Evolutionary conservation across 2,113 vertebrate genomes (phyloP), one percentile per base, ranked within the genome.

Genomic region (Pithys albifrons): DNA sequence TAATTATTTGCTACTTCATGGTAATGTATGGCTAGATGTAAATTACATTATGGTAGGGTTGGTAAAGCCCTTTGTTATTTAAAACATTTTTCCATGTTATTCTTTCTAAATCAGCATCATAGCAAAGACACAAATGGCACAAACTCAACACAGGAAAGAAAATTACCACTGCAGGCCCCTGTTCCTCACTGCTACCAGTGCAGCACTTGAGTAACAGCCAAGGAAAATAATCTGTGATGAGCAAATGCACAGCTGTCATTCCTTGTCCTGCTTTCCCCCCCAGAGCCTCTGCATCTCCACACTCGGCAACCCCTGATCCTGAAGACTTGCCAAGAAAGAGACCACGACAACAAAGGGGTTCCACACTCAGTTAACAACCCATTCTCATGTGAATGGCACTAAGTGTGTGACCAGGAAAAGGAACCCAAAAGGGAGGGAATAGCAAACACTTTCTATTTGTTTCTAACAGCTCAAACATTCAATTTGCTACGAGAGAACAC

Each of bases 391-490:
- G 35, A 94, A 55, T 6, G 45, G 65, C 59, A 41, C 51, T n/a
- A 10, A 85, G 19, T 16, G 25, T 2, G 16, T 12, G 4, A 49
- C 27, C 84, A 73, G 77, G 70, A 88, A 61, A 84, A 89, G 71
- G 37, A 78, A 58, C 37, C 67, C 62, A 24, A 33, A 64, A 81
- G 84, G 31, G 20, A 88, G 20, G 59, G 37, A 73, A 80, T 1
- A 74, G 67, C 78, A 91, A 91, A 74, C 58, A 70, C 37, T 23
- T 81, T 41, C 82, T 83, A 14, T 67, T 78, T 87, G 67, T 67
- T 95, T 80, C 74, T 78, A 51, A 85, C 95, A 86, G 9, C 35
- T 84, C 76, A 72, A 65, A 61, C 66, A 82, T 80, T 85, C 55
- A 39, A n/a, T 29, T 64, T 73, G 78, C 89, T 78, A 0, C 41